These are phyloP conservation scores for Calameuta idolon DNA, from an alignment of 2,888 invertebrate species.

Conservation along the genomic window DNA sequence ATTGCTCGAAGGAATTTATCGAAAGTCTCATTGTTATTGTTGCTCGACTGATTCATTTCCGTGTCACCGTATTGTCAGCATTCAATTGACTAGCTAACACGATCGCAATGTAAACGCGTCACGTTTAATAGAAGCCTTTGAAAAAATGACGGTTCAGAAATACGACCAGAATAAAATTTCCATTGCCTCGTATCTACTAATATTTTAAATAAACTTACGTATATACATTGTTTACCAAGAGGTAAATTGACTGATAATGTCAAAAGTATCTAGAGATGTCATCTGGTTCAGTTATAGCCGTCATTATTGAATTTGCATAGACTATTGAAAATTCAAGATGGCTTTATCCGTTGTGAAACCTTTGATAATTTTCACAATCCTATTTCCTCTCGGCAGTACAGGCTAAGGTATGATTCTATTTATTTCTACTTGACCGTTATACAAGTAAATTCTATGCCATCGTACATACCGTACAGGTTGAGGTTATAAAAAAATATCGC, in stretches of 20 bases:
- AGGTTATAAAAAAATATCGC: background rate
- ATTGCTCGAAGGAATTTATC: background rate
- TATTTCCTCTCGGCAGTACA: background rate
- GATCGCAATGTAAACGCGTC: background rate
- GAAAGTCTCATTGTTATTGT: background rate
- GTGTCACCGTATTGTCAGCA: background rate
- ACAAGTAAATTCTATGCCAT: background rate
- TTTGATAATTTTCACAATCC: background rate
- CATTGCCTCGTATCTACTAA: background rate
- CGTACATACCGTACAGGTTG: background rate
- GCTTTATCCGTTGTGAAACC: background rate
- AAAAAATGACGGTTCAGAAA: background rate
- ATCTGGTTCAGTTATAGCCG: background rate
- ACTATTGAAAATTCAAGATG: background rate
- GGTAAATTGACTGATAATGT: background rate
- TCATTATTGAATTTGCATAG: background rate
- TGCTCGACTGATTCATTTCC: background rate
- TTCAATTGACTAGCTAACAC: background rate
- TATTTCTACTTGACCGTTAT: background rate
- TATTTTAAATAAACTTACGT: background rate
- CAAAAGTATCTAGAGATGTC: background rate
- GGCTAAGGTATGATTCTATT: background rate
- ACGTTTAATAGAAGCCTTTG: background rate
- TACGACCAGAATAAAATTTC: background rate
- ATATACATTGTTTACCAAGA: too few species aligned